Percentiles rank a stretch among this genome's conserved stretches.
Conservation (phyloP, 2,888 invertebrate genomes). For the Julus scanicus region DNA sequence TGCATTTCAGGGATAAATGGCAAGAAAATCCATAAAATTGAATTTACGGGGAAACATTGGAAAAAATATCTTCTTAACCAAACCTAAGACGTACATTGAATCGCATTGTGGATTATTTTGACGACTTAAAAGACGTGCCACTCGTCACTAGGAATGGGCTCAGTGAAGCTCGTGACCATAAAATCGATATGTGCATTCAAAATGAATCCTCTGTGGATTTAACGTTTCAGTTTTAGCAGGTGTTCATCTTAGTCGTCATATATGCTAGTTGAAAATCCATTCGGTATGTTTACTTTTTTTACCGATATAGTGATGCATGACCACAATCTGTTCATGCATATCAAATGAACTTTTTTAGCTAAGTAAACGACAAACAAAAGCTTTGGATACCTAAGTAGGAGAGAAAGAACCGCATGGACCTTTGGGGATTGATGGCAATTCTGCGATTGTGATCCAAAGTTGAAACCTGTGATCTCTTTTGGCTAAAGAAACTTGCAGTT, state of each 20-base stretch:
- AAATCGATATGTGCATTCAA: neutral
- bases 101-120: neutral
- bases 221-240: neutral
- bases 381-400: neutral
- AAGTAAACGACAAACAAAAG: neutral
- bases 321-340: neutral
- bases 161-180: neutral
- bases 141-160: neutral
- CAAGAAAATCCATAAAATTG: neutral
- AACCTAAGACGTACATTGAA: neutral
- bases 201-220: neutral
- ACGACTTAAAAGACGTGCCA: constrained; percentile 2
- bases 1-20: neutral
- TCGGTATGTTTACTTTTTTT: neutral
- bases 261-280: neutral
- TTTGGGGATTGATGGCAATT: neutral
- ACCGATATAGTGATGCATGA: neutral
- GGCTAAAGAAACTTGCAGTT: neutral
- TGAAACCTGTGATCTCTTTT: neutral
- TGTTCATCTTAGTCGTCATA: neutral
- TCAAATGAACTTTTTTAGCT: neutral
- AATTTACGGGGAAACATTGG: neutral
- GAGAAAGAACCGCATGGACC: neutral
- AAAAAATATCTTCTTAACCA: neutral
- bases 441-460: neutral